Base-by-base conservation (phyloP, 2,113 vertebrate species). In the Antigone vipio region DNA sequence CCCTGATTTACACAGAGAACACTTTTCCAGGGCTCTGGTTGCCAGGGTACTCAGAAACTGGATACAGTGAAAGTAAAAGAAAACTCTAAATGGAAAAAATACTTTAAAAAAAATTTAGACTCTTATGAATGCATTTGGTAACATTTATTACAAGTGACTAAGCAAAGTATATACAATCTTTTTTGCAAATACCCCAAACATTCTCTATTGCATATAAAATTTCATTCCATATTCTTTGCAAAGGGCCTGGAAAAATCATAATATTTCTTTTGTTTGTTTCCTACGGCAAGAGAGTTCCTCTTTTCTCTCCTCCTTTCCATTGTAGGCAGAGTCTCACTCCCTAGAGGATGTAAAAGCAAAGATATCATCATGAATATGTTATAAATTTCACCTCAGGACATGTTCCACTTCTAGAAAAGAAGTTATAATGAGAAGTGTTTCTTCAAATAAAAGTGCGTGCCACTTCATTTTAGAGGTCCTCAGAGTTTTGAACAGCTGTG, bases 321-420 rank as follows among this genome's bases (percentile, higher is more conserved):
- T 86, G 38, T 52, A 86, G 73, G 34, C 42, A 88, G 76, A 88
- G 34, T 75, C 40, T 89, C 44, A 9, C 40, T 91, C 73, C 82
- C 80, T 26, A 76, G 69, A 92, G 92, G 58, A 76, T 30, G 18
- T 40, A 91, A 95, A 96, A 95, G 42, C 77, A 94, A 93, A 89
- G 69, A 95, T 47, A 81, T 9, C 23, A 38, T 58, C 50, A 79
- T 79, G 69, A 94, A 91, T 92, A 77, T 68, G 79, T 75, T 95
- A 91, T 34, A 89, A 92, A 92, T 95, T 94, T 24, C 35, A 95
- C 88, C 93, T 87, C 53, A 91, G 93, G 92, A 84, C 45, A 89
- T 66, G 42, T 79, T 96, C 73, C 45, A 79, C 53, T 96, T 92
- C 77, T 53, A 62, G 80, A 72, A 92, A 95, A 89, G 8, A 32